Conservation (phyloP, 53 echinoderm and acorn worm genomes). For the Holothuria scabra region DNA sequence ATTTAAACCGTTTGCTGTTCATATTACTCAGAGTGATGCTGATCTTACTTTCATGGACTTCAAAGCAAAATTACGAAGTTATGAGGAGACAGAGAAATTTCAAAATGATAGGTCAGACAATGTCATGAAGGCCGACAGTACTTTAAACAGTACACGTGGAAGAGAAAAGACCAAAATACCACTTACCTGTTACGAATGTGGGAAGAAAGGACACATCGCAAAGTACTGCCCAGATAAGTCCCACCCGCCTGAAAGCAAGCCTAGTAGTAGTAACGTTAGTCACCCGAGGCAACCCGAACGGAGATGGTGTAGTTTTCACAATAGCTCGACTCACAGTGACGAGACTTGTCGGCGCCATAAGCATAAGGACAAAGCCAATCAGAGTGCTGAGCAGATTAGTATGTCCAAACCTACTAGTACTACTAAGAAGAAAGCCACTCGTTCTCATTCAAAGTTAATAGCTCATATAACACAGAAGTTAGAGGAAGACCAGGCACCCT, state of each 20-base stretch:
- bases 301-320: background rate
- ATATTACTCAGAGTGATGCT: constrained; percentile 23
- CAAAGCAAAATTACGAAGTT: constrained; percentile 1
- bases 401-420: background rate
- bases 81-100: constrained; percentile 32
- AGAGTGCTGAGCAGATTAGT: background rate
- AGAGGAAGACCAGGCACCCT: constrained; percentile 10
- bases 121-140: background rate
- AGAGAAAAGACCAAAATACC: background rate
- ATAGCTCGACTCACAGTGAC: background rate
- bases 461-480: background rate
- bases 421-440: background rate
- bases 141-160: background rate
- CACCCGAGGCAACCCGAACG: too few relatives aligned
- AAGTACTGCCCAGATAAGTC: too few relatives aligned
- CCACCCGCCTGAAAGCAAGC: too few relatives aligned
- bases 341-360: background rate
- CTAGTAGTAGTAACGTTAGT: background rate
- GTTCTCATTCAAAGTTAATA: constrained; percentile 15
- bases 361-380: background rate
- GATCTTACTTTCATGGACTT: constrained; percentile 41
- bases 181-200: constrained; percentile 14
- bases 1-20: constrained; percentile 32
- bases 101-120: constrained; percentile 5
- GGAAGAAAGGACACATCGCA: background rate